Evolutionary conservation across 2,797 vertebrate species (phyloP).

Genomic region (Melanotaenia trifasciata): DNA sequence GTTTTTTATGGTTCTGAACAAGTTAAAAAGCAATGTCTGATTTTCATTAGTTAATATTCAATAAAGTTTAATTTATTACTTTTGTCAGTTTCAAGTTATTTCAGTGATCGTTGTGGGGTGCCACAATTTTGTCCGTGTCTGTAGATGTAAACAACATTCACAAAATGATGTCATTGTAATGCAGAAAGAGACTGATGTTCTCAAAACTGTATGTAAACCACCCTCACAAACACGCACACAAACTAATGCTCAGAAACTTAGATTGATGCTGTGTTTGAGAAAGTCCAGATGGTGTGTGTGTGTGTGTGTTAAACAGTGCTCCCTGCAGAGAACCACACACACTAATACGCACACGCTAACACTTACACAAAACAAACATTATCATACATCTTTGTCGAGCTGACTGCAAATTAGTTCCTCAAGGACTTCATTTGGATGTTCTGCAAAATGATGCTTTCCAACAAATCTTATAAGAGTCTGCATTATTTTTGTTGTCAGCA

Average conservation of each 20-base stretch:
- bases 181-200: neutral
- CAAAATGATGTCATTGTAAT: no score
- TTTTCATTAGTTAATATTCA: no score
- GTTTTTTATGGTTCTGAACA: no score
- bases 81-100: no score
- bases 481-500: conserved; percentile 24
- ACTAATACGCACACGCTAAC: conserved; percentile 45
- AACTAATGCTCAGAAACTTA: conserved; percentile 38
- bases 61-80: no score
- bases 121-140: no score
- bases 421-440: conserved; percentile 60
- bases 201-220: neutral
- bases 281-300: conserved; percentile 73
- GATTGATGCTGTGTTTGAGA: conserved; percentile 73
- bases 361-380: conserved; percentile 72
- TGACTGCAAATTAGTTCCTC: conserved; percentile 68
- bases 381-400: conserved; percentile 73
- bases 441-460: conserved; percentile 37
- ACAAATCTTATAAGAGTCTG: conserved; percentile 19
- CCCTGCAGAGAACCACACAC: conserved; percentile 59
- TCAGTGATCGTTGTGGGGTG: no score
- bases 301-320: conserved; percentile 64
- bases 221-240: conserved; percentile 21
- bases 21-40: no score
- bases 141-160: neutral